These are phyloP conservation scores for Sternarchorhynchus goeldii DNA, from an alignment of 2,797 vertebrate genomes.

Conservation along the genomic window DNA sequence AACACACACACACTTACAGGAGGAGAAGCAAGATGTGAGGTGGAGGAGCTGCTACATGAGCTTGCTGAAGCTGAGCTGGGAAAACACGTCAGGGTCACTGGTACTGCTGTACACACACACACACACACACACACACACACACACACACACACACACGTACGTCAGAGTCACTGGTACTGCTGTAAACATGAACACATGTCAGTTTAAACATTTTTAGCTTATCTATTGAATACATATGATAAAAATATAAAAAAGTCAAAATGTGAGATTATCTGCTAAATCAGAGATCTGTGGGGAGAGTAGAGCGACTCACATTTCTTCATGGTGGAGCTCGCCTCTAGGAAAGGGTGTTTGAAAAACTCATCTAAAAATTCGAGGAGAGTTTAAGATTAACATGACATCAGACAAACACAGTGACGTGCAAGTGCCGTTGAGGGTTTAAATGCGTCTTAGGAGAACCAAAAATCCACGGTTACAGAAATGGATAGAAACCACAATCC, in stretches of 20 bases:
- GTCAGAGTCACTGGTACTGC: too few species aligned
- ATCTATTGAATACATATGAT: background rate
- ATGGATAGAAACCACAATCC: background rate
- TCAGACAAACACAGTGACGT: background rate
- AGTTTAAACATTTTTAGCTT: too few species aligned
- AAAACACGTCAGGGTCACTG: conserved; percentile 91
- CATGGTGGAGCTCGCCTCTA: conserved; percentile 89
- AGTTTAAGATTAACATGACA: conserved; percentile 17
- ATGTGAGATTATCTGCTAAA: background rate
- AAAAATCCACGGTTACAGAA: background rate
- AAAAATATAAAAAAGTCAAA: background rate
- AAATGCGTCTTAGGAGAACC: conserved; percentile 17
- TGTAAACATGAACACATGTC: too few species aligned
- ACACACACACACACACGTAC: conserved; percentile 4
- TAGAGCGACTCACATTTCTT: conserved; percentile 89
- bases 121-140: conserved; percentile 40
- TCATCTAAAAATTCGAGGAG: conserved; percentile 77
- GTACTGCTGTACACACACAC: conserved; percentile 69
- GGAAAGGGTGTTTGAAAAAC: conserved; percentile 93
- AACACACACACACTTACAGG: conserved; percentile 79
- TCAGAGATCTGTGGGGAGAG: background rate
- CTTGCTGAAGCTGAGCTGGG: conserved; percentile 94
- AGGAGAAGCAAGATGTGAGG: conserved; percentile 94
- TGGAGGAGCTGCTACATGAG: conserved; percentile 97
- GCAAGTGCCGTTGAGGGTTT: background rate